Conservation (phyloP, 2,113 vertebrate species). For the Willisornis vidua region DNA sequence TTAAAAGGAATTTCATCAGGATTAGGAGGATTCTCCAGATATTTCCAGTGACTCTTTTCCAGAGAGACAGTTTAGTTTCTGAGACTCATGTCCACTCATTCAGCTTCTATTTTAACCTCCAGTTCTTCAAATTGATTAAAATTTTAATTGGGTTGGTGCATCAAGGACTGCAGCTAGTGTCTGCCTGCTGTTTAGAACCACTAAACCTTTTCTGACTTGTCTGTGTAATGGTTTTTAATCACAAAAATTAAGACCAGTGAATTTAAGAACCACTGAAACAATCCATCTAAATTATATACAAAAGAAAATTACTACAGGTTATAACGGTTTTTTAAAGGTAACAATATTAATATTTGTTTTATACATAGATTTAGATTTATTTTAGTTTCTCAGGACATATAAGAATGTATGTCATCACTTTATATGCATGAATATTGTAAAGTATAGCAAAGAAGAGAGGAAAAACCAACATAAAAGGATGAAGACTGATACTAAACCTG, state of each 20-base stretch:
- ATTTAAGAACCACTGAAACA: conserved; percentile 39
- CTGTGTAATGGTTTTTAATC: conserved; percentile 28
- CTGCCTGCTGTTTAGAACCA: conserved; percentile 11
- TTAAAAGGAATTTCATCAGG: conserved; percentile 2
- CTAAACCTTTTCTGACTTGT: neutral
- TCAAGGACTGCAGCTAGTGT: neutral
- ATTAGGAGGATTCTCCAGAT: neutral
- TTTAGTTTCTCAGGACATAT: neutral
- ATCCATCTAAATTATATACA: neutral
- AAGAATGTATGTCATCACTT: neutral
- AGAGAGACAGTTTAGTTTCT: neutral
- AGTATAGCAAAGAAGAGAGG: neutral
- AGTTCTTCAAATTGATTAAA: conserved; percentile 32
- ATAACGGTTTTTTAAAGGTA: fast-evolving
- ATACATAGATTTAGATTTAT: neutral
- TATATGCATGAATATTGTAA: neutral
- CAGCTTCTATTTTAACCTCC: neutral
- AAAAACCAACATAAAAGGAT: neutral
- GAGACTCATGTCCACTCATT: neutral
- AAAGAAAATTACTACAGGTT: neutral
- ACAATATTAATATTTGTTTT: neutral
- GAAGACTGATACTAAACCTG: neutral
- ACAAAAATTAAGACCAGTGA: neutral
- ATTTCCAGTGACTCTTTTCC: neutral
- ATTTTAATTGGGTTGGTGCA: conserved; percentile 43